Evolutionary conservation across 2,113 vertebrate genomes (phyloP).

Genomic region (Otus sunia): DNA sequence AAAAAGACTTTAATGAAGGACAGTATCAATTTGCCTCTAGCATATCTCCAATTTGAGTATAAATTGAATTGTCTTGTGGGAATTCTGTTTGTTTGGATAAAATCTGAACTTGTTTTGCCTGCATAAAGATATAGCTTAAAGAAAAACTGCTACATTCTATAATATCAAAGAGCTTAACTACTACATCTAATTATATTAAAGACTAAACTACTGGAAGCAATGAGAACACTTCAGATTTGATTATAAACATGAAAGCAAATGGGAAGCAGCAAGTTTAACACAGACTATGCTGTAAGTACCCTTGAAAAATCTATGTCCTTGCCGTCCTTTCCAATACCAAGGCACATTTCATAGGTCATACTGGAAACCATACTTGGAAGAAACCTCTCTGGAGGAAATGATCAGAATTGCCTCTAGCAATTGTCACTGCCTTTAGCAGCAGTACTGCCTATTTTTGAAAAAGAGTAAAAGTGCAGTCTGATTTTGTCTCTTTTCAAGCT

Average conservation of each 20-base stretch:
- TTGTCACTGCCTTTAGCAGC: neutral
- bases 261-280: neutral
- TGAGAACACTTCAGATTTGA: neutral
- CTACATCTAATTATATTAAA: constrained; percentile 32
- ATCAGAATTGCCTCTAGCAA: neutral
- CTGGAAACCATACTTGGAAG: neutral
- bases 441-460: neutral
- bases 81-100: constrained; percentile 42
- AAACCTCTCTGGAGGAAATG: neutral
- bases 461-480: neutral
- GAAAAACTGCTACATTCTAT: neutral
- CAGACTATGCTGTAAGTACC: neutral
- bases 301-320: constrained; percentile 10
- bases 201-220: constrained; percentile 15
- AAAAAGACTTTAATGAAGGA: neutral
- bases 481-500: neutral
- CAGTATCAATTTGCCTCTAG: constrained; percentile 1
- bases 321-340: neutral
- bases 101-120: constrained; percentile 17
- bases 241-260: constrained; percentile 18
- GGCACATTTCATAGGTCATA: neutral
- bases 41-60: constrained; percentile 1
- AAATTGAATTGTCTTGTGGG: constrained; percentile 26
- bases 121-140: neutral
- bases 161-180: constrained; percentile 35